Evolutionary conservation across 2,888 invertebrate genomes (phyloP).

Genomic region (Tachystola acroxantha): DNA sequence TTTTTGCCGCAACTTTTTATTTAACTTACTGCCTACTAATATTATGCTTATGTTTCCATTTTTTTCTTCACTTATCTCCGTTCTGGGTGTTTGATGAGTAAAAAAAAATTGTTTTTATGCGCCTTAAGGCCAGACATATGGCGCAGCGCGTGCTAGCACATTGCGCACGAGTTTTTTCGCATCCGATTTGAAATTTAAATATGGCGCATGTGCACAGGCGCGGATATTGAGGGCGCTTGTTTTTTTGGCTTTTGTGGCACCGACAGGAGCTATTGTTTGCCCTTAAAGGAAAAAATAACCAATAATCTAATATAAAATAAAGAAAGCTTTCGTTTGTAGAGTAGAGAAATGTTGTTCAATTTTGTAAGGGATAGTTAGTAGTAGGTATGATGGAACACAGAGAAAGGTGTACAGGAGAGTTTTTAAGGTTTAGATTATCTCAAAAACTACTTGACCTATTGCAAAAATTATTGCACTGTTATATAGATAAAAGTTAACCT

Average conservation of each 20-base stretch:
- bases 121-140: slow-evolving; percentile 47
- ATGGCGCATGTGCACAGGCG: slow-evolving; percentile 59
- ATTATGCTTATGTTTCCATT: slow-evolving; percentile 74
- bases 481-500: too few relatives aligned
- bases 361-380: too few relatives aligned
- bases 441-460: too few relatives aligned
- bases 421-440: too few relatives aligned
- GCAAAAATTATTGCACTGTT: too few relatives aligned
- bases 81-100: slow-evolving; percentile 58
- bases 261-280: slow-evolving; percentile 6
- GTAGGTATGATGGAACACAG: too few relatives aligned
- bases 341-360: too few relatives aligned
- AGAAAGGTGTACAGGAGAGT: too few relatives aligned
- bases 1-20: slow-evolving; percentile 64
- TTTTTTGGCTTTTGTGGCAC: slow-evolving; percentile 40
- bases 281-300: slow-evolving; percentile 27
- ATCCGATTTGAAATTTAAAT: slow-evolving; percentile 73
- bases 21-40: slow-evolving; percentile 56
- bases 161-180: slow-evolving; percentile 70
- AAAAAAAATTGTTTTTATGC: slow-evolving; percentile 55
- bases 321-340: too few relatives aligned
- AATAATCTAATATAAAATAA: slow-evolving; percentile 44
- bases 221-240: slow-evolving; percentile 46
- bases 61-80: slow-evolving; percentile 59
- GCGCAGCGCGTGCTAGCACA: slow-evolving; percentile 70